Base-by-base conservation (phyloP, 2,797 vertebrate genomes). In the Euphonia xanthogaster region DNA sequence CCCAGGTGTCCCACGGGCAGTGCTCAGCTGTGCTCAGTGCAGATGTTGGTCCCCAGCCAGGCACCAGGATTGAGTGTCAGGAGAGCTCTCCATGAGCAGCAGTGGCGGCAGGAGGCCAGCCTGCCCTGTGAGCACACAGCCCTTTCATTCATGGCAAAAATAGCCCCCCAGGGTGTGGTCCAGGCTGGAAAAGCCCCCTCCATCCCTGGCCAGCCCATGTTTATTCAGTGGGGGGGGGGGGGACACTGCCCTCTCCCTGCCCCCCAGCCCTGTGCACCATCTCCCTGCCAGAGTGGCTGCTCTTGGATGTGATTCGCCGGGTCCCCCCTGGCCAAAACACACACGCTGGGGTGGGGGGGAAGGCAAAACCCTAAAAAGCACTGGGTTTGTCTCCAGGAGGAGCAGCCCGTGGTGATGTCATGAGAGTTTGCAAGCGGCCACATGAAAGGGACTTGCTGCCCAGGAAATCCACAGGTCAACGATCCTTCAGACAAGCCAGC, bases 61-160 rank as follows among this genome's bases (percentile, higher is more conserved):
- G 92, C 77, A 71, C 45, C 61, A 86, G 88, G 68, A 81, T 42
- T 82, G 88, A 90, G 88, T 96, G 75, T 96, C 95, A 93, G 40
- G 88, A 76, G 3, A 91, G 75, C 73, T 91, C 88, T 84, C 91
- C 3, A 0, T 5, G 58, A 58, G 28, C 87, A 66, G 94, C 87
- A 74, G 91, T 10, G 0, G 51, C 10, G 14, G 89, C 93, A 90
- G 72, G 94, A 90, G 88, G 91, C 92, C 89, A 90, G 88, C 91
- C 81, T 94, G 88, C 63, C 63, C 81, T 73, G 83, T 1, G 4
- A 96, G 79, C 42, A 92, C 90, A 96, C 96, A 97, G 95, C 93
- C 66, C 72, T 65, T 88, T 93, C 96, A 96, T 96, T 97, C 96
- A 97, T 90, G 37, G 90, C 93, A 93, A 94, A 96, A 95, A 94